These are phyloP conservation scores for Stichodactyla mertensii DNA, from an alignment of 64 coral and sea anemone genomes.

Conservation along the genomic window DNA sequence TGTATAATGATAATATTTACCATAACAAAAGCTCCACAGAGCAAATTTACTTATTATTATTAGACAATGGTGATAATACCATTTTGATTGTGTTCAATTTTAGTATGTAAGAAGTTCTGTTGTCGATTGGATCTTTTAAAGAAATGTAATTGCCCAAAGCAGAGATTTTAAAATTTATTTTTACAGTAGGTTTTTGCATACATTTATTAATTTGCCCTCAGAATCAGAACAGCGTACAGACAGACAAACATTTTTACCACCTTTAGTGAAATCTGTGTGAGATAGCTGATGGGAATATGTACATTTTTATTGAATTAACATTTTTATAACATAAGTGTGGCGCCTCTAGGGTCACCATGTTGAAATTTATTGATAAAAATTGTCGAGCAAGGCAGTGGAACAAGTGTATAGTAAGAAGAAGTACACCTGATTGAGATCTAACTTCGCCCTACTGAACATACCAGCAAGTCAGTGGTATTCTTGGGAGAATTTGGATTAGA, in stretches of 20 bases:
- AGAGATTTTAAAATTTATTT: constrained; percentile 18
- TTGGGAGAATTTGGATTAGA: not conserved
- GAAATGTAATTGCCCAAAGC: constrained; percentile 1
- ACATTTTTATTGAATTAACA: constrained; percentile 39
- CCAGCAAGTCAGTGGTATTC: not conserved
- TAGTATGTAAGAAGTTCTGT: not conserved
- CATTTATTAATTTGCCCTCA: constrained; percentile 8
- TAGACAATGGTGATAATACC: constrained; percentile 17
- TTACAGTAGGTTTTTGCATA: not conserved
- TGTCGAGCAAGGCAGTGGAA: not conserved
- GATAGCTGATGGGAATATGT: not conserved
- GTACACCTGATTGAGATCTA: not conserved
- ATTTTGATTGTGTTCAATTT: constrained; percentile 19
- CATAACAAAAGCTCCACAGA: not conserved
- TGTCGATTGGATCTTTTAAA: not conserved
- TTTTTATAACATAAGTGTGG: constrained; percentile 11
- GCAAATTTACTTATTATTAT: constrained; percentile 3
- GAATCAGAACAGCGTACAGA: not conserved
- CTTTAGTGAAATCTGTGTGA: not conserved
- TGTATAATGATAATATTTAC: constrained; percentile 13
- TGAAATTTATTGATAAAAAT: constrained; percentile 19
- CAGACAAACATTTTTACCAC: not conserved
- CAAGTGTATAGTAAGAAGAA: not conserved
- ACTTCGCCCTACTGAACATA: not conserved
- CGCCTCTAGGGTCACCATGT: not conserved